Conservation (phyloP, 2,113 vertebrate genomes). For the Callipepla californica region DNA sequence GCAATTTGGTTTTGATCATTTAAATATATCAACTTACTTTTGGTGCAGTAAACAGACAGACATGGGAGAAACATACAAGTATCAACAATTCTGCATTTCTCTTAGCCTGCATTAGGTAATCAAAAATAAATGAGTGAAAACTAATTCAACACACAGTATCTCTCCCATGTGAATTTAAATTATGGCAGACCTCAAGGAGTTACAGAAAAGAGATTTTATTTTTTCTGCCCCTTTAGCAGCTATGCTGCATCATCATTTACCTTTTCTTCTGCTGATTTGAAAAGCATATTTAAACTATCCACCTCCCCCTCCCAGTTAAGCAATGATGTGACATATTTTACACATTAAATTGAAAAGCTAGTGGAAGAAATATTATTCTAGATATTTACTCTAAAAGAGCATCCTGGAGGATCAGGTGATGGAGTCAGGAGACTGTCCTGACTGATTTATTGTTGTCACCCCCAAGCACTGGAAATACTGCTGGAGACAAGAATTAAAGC, state of each 20-base stretch:
- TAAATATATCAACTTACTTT: neutral
- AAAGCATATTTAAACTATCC: neutral
- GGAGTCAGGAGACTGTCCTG: neutral
- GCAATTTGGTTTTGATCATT: neutral
- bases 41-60: neutral
- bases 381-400: neutral
- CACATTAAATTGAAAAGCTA: neutral
- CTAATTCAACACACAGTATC: neutral
- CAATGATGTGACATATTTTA: neutral
- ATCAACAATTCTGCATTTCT: neutral
- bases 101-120: neutral
- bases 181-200: neutral
- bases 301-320: neutral
- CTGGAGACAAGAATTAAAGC: neutral
- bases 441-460: neutral
- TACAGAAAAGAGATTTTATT: neutral
- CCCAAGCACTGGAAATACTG: neutral
- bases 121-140: neutral
- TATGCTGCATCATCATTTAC: neutral
- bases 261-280: neutral
- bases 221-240: neutral
- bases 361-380: neutral
- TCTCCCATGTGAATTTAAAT: neutral
- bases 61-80: neutral
- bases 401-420: neutral